A percentile compares a stretch with the other conserved stretches of the same genome.
Conservation (phyloP, 2,888 invertebrate genomes). For the Galeopsomyia nigrocyanea region DNA sequence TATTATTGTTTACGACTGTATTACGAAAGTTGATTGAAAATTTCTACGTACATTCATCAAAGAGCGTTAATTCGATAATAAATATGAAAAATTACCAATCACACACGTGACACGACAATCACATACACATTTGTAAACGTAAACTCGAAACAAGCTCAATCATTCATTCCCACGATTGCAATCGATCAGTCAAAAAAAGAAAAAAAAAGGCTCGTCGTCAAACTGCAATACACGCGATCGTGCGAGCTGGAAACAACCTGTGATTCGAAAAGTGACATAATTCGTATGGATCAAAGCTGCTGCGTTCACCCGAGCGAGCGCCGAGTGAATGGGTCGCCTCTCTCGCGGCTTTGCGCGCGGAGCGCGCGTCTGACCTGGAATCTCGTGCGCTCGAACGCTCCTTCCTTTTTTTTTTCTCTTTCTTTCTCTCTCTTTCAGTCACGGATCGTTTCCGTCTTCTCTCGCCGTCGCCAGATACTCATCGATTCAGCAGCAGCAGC, state of each 20-base stretch:
- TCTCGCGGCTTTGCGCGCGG: slow-evolving; percentile 9
- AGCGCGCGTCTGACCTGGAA: slow-evolving; percentile 34
- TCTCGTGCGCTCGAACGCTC: slow-evolving; percentile 6
- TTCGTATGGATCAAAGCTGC: slow-evolving; percentile 24
- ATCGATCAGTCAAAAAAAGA: no score
- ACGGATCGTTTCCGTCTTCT: slow-evolving; percentile 15
- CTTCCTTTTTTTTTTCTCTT: slow-evolving; percentile 2
- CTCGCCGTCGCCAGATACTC: slow-evolving; percentile 5
- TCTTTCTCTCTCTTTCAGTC: not conserved
- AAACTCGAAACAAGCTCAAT: no score
- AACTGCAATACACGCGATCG: not conserved
- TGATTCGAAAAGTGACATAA: slow-evolving; percentile 36
- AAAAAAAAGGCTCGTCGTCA: not conserved
- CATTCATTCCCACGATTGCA: no score
- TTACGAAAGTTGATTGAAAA: no score
- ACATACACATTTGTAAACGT: no score
- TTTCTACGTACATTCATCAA: no score
- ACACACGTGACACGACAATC: no score
- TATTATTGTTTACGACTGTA: no score
- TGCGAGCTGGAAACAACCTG: not conserved
- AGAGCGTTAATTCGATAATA: no score
- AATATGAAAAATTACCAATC: no score
- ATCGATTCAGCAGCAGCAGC: not conserved
- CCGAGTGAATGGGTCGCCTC: slow-evolving; percentile 15
- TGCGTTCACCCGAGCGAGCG: slow-evolving; percentile 2